Conservation (phyloP, 2,888 invertebrate genomes). For the Poecilobothrus nobilitatus region DNA sequence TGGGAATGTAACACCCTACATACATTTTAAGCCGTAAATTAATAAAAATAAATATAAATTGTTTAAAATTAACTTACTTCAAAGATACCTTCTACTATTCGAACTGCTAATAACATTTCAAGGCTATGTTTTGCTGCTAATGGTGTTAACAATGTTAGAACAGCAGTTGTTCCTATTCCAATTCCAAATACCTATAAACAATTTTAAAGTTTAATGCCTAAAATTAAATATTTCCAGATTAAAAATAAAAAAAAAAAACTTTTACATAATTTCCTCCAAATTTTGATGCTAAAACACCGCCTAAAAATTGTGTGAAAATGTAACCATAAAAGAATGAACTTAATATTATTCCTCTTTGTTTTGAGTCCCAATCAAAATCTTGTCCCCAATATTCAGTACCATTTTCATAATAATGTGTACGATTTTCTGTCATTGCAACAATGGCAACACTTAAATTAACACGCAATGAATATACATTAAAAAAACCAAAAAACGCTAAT, state of each 20-base stretch:
- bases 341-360: constrained; percentile 66
- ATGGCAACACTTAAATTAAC: constrained; percentile 89
- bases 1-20: constrained; percentile 41
- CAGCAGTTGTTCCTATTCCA: constrained; percentile 68
- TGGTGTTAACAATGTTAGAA: constrained; percentile 74
- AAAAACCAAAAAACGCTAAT: constrained; percentile 75
- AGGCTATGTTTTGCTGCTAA: constrained; percentile 64
- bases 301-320: constrained; percentile 71
- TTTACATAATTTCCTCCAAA: constrained; percentile 74
- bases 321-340: constrained; percentile 89
- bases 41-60: neutral
- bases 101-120: constrained; percentile 58
- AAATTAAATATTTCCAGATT: neutral
- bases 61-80: constrained; percentile 51
- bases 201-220: neutral
- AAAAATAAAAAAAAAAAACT: constrained; percentile 25
- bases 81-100: constrained; percentile 71
- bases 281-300: constrained; percentile 73
- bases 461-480: constrained; percentile 71
- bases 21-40: neutral
- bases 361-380: constrained; percentile 74
- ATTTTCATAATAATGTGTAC: constrained; percentile 52
- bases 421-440: constrained; percentile 80
- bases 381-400: constrained; percentile 57
- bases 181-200: constrained; percentile 57